phyloP scores from a whole-genome alignment of 2,113 vertebrate genomes.

The Terrapene triunguis region DNA sequence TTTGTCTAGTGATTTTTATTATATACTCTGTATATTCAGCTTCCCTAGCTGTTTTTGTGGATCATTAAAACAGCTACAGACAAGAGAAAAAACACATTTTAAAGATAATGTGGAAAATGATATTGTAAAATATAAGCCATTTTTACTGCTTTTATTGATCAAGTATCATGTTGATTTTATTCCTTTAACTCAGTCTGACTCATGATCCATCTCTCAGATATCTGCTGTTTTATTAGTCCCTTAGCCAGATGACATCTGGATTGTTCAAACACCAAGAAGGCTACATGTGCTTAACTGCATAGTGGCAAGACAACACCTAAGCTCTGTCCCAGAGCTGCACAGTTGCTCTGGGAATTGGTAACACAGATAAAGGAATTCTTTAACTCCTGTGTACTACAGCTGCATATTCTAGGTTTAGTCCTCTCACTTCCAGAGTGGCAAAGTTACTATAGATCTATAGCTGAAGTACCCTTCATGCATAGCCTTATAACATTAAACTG shows the following conservation, averaged over 20 bases:
- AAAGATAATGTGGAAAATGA: neutral
- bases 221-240: neutral
- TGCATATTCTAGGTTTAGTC: neutral
- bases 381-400: neutral
- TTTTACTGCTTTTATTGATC: neutral
- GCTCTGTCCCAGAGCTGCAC: neutral
- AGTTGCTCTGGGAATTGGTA: neutral
- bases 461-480: neutral
- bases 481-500: neutral
- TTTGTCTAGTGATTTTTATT: neutral
- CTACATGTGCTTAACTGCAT: neutral
- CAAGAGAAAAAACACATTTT: neutral
- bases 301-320: neutral
- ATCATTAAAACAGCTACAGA: neutral
- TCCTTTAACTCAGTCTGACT: neutral
- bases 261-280: fast-evolving
- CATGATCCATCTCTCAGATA: neutral
- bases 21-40: neutral
- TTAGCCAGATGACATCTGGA: neutral
- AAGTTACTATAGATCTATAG: neutral
- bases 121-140: neutral
- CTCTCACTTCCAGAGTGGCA: neutral
- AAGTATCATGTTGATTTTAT: neutral
- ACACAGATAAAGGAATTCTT: neutral
- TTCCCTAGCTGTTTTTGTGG: neutral